Evolutionary conservation across 2,113 vertebrate genomes (phyloP), one percentile per base, ranked within the genome.

Genomic region (Pluvialis apricaria): DNA sequence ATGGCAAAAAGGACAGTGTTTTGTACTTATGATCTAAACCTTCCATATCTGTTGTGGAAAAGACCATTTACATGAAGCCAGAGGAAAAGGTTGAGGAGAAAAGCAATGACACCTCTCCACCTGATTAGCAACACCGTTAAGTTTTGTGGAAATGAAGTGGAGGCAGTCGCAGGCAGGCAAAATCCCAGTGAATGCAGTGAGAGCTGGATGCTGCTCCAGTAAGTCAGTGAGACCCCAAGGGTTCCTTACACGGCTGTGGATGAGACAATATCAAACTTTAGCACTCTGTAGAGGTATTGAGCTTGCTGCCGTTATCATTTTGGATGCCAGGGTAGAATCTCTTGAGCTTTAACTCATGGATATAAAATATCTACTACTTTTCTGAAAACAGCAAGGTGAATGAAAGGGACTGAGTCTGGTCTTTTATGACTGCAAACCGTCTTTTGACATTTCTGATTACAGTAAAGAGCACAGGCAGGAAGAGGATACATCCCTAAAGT

Each of bases 101-200:
- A 91, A 70, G 13, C 4, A 66, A 40, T 26, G 11, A 79, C 85
- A 88, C 4, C 12, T 72, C 52, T 79, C 32, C 26, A 34, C 15
- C 14, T 66, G 7, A 15, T 77, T 80, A 90, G 6, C 28, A 44
- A 45, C 0, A 2, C 0, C 0, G 0, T n/a, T 55, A 72, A 17
- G 2, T 36, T 82, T 88, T 73, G 40, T 64, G 40, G 70, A 82
- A 90, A 93, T 31, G 3, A 85, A 38, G 26, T 65, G 44, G 11
- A 83, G 40, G 58, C 0, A 0, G 11, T 68, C 29, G 68, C 3
- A 2, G 86, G 31, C 36, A 57, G 40, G 14, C 7, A 14, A 60
- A 60, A 19, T 71, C 21, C 11, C 3, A 2, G 3, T 0, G 4
- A 76, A 38, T 3, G 9, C 47, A 64, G 31, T 2, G 7, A 6